These are phyloP conservation scores for Apamea anceps DNA, from an alignment of 2,888 invertebrate species.

Conservation along the genomic window DNA sequence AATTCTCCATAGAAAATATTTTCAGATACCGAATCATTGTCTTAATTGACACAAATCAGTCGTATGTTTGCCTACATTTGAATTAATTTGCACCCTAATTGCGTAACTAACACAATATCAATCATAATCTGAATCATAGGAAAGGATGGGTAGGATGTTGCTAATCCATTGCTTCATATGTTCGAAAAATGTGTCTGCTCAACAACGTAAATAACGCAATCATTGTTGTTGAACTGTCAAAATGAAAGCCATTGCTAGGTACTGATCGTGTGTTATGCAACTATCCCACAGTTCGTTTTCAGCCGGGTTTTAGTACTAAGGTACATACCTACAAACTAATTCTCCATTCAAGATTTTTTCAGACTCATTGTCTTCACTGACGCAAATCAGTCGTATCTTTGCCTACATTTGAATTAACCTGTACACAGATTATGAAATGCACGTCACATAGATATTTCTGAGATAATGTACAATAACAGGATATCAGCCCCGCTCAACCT, in stretches of 20 bases:
- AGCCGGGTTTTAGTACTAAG: too few relatives aligned
- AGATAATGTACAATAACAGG: conserved; percentile 23
- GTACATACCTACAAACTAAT: not conserved
- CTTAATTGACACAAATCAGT: not conserved
- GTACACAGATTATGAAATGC: not conserved
- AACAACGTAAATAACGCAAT: too few relatives aligned
- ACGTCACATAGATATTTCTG: not conserved
- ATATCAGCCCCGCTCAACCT: conserved; percentile 3
- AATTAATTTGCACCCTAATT: not conserved
- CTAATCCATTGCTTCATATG: too few relatives aligned
- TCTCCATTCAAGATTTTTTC: not conserved
- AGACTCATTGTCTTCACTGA: not conserved
- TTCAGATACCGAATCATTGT: too few relatives aligned
- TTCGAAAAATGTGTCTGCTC: too few relatives aligned
- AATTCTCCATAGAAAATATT: not conserved
- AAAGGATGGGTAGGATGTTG: too few relatives aligned
- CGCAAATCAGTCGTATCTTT: not conserved
- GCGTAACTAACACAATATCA: too few relatives aligned
- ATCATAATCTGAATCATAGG: too few relatives aligned
- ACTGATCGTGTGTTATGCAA: too few relatives aligned
- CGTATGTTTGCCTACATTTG: not conserved
- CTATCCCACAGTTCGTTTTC: too few relatives aligned
- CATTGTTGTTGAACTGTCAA: too few relatives aligned
- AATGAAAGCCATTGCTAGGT: too few relatives aligned
- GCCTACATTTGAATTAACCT: not conserved